A percentile compares a stretch with the other conserved stretches of the same genome.
These are phyloP conservation scores for Macrochelys suwanniensis DNA, from an alignment of 2,797 vertebrate genomes.

Conservation along the genomic window DNA sequence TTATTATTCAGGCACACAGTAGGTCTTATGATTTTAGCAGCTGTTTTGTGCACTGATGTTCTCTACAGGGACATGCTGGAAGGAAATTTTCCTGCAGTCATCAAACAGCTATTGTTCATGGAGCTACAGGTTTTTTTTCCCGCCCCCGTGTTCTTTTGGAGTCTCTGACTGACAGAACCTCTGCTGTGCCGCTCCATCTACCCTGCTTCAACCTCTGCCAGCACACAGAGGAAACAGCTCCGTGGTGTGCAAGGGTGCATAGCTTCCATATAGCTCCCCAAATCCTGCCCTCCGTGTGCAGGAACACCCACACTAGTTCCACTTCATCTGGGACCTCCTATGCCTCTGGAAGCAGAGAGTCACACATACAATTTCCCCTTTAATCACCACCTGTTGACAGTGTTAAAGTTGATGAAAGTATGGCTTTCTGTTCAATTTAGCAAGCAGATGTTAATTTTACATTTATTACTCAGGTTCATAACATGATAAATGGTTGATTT, in stretches of 20 bases:
- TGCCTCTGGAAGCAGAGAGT: not conserved
- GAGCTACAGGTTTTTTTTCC: not conserved
- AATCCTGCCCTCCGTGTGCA: not conserved
- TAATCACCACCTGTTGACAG: not conserved
- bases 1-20: not conserved
- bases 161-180: not conserved
- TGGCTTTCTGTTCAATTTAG: not conserved
- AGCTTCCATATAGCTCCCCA: slow-evolving; percentile 48
- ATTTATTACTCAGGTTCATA: not conserved
- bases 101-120: slow-evolving; percentile 66
- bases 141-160: slow-evolving; percentile 32
- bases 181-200: slow-evolving; percentile 25
- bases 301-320: not conserved
- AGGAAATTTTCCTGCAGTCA: slow-evolving; percentile 29
- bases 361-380: not conserved
- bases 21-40: slow-evolving; percentile 7
- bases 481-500: not conserved
- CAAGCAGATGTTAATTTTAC: not conserved
- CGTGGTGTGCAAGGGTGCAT: slow-evolving; percentile 25
- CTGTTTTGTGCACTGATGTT: slow-evolving; percentile 14
- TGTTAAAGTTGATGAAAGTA: not conserved
- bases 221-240: slow-evolving; percentile 61
- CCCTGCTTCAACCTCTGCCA: slow-evolving; percentile 68
- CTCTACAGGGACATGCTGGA: slow-evolving; percentile 3
- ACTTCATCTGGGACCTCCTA: not conserved